These are phyloP conservation scores for Argya squamiceps DNA, from an alignment of 2,797 vertebrate genomes.

Conservation along the genomic window DNA sequence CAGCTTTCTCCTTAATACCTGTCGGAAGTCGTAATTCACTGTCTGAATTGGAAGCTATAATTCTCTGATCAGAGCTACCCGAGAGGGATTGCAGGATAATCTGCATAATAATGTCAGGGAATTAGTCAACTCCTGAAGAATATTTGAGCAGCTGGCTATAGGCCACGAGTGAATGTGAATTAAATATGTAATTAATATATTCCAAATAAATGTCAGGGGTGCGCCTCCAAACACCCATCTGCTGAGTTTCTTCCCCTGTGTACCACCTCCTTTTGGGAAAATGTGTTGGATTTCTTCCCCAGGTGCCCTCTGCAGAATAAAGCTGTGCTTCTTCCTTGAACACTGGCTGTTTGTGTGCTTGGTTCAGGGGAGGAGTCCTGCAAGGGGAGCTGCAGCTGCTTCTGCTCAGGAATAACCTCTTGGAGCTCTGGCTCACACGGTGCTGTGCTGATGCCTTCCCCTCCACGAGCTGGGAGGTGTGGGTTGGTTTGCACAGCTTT, in stretches of 20 bases:
- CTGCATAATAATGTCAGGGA: constrained; percentile 10
- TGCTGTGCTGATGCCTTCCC: neutral
- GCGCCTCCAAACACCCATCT: neutral
- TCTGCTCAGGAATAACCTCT: neutral
- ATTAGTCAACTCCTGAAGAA: neutral
- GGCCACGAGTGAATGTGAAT: neutral
- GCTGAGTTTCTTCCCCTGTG: neutral
- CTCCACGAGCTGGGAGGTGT: neutral
- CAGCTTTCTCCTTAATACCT: neutral
- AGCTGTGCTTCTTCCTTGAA: constrained; percentile 5
- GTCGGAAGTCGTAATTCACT: neutral
- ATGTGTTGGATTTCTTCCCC: neutral
- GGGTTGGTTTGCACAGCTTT: constrained; percentile 1
- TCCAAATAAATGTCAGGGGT: neutral
- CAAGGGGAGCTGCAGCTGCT: neutral
- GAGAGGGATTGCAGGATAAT: neutral
- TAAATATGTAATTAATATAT: constrained; percentile 26
- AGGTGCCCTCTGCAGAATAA: neutral
- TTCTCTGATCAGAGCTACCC: neutral
- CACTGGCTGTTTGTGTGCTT: neutral
- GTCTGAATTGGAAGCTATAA: neutral
- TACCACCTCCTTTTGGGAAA: neutral
- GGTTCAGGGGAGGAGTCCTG: neutral
- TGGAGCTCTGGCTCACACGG: accelerated
- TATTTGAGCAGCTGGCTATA: constrained; percentile 7